A percentile compares a stretch with the other conserved stretches of the same genome.
These are phyloP conservation scores for Drosophila teissieri DNA, from an alignment of 1,140 invertebrate species.

Conservation along the genomic window DNA sequence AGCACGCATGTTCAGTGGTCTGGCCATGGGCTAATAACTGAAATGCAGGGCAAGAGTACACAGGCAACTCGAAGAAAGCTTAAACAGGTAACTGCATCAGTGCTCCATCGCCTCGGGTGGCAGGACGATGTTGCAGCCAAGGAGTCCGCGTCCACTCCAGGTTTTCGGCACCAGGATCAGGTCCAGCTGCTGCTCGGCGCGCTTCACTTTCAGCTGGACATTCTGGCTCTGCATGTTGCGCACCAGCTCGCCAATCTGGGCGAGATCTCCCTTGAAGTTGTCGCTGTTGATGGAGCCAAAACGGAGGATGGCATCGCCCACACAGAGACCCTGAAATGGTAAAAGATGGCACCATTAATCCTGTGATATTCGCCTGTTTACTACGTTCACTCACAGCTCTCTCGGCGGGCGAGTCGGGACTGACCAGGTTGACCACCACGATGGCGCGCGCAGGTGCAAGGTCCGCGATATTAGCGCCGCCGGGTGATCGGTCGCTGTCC, in stretches of 20 bases:
- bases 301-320: conserved; percentile 90
- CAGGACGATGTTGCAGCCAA: conserved; percentile 90
- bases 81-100: conserved; percentile 26
- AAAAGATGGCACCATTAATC: too few relatives aligned
- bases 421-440: conserved; percentile 90
- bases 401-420: conserved; percentile 91
- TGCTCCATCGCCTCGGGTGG: conserved; percentile 85
- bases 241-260: conserved; percentile 89
- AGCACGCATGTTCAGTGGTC: conserved; percentile 17
- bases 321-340: conserved; percentile 89
- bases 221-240: conserved; percentile 89
- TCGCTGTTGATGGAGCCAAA: conserved; percentile 92
- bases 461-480: conserved; percentile 23
- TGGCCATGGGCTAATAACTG: conserved; percentile 16
- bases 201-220: conserved; percentile 87
- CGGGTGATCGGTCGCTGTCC: conserved; percentile 26
- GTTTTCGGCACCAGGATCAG: conserved; percentile 88
- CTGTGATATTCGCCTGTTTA: not conserved
- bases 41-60: conserved; percentile 27
- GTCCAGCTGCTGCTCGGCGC: conserved; percentile 85
- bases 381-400: conserved; percentile 87
- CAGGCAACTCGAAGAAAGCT: conserved; percentile 3
- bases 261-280: conserved; percentile 89
- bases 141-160: conserved; percentile 90
- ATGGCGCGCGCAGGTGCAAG: conserved; percentile 85